Evolutionary conservation across 2,888 invertebrate genomes (phyloP), one percentile per base, ranked within the genome.

Genomic region (Biston stratarius): DNA sequence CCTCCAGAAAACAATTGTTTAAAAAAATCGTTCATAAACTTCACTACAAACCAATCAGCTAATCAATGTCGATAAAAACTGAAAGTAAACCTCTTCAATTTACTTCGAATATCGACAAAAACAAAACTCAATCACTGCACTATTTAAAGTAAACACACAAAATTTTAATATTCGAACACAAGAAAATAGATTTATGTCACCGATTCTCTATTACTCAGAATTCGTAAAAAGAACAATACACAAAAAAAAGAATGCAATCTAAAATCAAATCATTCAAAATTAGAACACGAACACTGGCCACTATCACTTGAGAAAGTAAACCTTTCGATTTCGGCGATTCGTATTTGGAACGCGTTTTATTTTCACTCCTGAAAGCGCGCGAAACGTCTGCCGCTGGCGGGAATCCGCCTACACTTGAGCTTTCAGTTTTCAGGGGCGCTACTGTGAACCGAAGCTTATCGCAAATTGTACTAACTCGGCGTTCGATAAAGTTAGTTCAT

Each of bases 301-400:
- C 47, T 38, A 24, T 24, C 24, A 45, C 24, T 34, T 33, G n/a
- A 14, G 44, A 34, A 49, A 36, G 10, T 49, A 15, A 44, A 45
- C 8, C 42, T 33, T 7, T 47, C 66, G 38, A 24, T 48, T 48
- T n/a, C 24, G 36, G 49, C 57, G 38, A 9, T 66, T 70, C 67
- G 70, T 67, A 59, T 73, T 73, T 55, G 53, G 48, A 70, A 60
- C 66, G 65, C 68, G 67, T 66, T 56, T 57, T 45, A 48, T 47
- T 12, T 45, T 15, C 42, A 51, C 51, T 44, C 8, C 8, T 11
- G 6, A 68, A 67, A 48, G 47, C 66, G 65, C 68, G 64, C 67
- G 69, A 73, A 64, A 78, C 86, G 86, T 80, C 83, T 80, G 81
- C 65, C n/a, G 76, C 74, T 64, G 75, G 72, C 78, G 83, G 74